A percentile compares a stretch with the other conserved stretches of the same genome.
Evolutionary conservation across 2,113 vertebrate species (phyloP).

Genomic region (Carlito syrichta): DNA sequence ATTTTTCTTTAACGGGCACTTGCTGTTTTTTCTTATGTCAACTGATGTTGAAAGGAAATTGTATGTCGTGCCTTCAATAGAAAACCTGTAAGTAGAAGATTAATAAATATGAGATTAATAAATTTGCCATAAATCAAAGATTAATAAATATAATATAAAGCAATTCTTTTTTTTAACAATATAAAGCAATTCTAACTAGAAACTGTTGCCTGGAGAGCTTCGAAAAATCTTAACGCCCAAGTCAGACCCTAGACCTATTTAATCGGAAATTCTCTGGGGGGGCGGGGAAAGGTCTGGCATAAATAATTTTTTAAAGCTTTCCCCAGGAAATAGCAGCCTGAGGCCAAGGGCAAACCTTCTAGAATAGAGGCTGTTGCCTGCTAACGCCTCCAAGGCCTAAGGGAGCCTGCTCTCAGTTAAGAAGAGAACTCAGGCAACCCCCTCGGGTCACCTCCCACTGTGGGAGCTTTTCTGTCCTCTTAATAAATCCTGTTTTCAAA

Average conservation of each 20-base stretch:
- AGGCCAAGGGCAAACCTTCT: background rate
- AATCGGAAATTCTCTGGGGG: background rate
- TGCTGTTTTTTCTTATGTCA: background rate
- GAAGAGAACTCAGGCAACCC: background rate
- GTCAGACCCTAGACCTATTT: background rate
- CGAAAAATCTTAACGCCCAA: background rate
- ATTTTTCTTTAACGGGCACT: background rate
- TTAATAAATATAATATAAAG: background rate
- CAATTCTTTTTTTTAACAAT: too few relatives aligned
- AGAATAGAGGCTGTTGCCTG: background rate
- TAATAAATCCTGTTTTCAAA: too few relatives aligned
- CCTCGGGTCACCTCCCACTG: too few relatives aligned
- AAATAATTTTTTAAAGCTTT: background rate
- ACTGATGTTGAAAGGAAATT: background rate
- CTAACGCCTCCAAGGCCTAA: background rate
- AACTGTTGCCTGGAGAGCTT: background rate
- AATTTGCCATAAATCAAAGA: background rate
- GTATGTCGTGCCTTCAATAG: background rate
- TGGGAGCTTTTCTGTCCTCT: too few relatives aligned
- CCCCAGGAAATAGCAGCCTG: background rate
- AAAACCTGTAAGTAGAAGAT: background rate
- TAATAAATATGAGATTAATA: background rate
- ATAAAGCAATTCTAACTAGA: background rate
- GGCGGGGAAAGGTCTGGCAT: too few relatives aligned
- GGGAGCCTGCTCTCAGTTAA: background rate